Base-by-base conservation (phyloP, 2,888 invertebrate species). In the Perithous albicinctus region DNA sequence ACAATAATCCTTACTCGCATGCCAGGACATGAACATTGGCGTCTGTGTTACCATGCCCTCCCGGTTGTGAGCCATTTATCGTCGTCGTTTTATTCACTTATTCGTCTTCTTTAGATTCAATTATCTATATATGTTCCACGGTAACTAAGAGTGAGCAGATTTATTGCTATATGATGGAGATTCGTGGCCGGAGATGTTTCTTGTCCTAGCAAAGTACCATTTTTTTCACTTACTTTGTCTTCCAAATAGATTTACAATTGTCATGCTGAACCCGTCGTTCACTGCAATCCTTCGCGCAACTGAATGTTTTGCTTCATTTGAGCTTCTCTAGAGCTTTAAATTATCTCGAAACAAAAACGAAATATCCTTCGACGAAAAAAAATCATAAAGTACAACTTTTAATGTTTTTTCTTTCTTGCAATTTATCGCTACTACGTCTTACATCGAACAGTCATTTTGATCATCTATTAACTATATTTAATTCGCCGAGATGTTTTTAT, bases 1-100 rank as follows among this genome's bases (percentile, higher is more conserved):
- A 89, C 85, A 88, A 87, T 84, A 75, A 75, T 86, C 85, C 86
- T 84, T 84, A 84, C 82, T 85, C 75, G 83, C 79, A 77, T 84
- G 84, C 86, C 85, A 86, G 88, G 86, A 86, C 82, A 85, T 43
- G 78, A 85, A 46, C 46, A 26, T 56, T 41, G 54, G 43, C 38
- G 12, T 26, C 23, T 35, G 20, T 69, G 69, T 83, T n/a, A 83
- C 80, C 83, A 66, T 46, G 73, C 43, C 18, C 35, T 76, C 18
- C 46, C 48, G 38, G 35, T 77, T 77, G 12, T 74, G 67, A 76
- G 64, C 72, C 51, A 38, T 64, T 67, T 61, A 5, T 66, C 48
- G 46, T 80, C 20, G n/a, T n/a, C n/a, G n/a, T n/a, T 61, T 48
- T 63, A 46, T 48, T 74, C 35, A 12, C n/a, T 12, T 32, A 15